Evolutionary conservation across 2,113 vertebrate genomes (phyloP), one percentile per base, ranked within the genome.

Genomic region (Sebastes fasciatus): DNA sequence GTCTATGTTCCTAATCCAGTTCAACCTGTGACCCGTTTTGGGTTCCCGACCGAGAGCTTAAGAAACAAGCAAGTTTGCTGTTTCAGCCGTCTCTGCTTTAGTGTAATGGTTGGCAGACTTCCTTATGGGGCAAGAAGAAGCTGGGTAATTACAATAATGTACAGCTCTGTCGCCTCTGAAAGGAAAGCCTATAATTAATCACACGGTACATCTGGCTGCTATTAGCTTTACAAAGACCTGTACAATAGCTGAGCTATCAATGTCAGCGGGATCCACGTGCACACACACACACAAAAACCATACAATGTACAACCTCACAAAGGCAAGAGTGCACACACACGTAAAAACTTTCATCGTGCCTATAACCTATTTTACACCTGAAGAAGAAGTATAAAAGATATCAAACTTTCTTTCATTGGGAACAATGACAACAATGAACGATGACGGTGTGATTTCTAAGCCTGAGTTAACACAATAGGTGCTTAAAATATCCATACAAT

Each of bases 101-200:
- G 68, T 51, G 72, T 86, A 88, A 92, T 91, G 61, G 82, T 48
- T 91, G 83, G 74, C 92, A 88, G 85, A 86, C 74, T 82, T 76
- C 85, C 58, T 82, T 70, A 79, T 16, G 43, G 52, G 12, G 55
- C 67, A 11, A 83, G 51, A 11, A 83, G 51, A 79, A 64, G 51
- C 73, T 19, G 55, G 81, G 74, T 92, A 91, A 92, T 92, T 91
- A 83, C 74, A 84, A 65, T 75, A 92, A 87, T 79, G 88, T 86
- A 89, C 83, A 88, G 80, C 76, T 79, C 85, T 71, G 75, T 78
- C 83, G 21, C 90, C 83, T 80, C 74, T 82, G 58, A 88, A 80
- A 74, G 49, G 61, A 86, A 79, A 42, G 23, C 69, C n/a, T 78
- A 54, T 82, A 88, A 92, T 92, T 91, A 86, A 88, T 88, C 89